Evolutionary conservation across 2,888 invertebrate genomes (phyloP).

Genomic region (Ormyrus nitidulus): DNA sequence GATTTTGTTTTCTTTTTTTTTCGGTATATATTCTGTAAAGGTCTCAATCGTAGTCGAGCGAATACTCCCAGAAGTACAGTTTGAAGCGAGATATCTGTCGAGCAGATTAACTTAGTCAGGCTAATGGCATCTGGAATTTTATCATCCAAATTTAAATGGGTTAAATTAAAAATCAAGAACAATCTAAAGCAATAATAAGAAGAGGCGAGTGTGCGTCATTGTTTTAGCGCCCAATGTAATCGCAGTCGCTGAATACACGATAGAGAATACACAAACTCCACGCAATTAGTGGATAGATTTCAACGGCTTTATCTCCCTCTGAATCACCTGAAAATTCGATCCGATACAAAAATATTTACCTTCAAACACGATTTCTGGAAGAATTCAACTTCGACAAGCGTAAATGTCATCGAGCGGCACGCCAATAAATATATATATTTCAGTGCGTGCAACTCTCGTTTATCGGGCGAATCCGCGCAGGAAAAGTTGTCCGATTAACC

Average conservation of each 20-base stretch:
- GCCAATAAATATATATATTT: too few species aligned
- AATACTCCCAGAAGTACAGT: too few species aligned
- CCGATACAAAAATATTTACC: not conserved
- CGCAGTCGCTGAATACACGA: not conserved
- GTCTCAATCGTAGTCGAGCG: too few species aligned
- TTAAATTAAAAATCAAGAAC: slow-evolving; percentile 35
- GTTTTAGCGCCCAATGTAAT: not conserved
- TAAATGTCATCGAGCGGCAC: too few species aligned
- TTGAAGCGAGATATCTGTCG: too few species aligned
- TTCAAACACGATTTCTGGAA: too few species aligned
- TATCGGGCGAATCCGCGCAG: too few species aligned
- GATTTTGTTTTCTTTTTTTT: too few species aligned
- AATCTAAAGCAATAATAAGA: slow-evolving; percentile 19
- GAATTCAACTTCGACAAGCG: too few species aligned
- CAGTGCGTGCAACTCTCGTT: too few species aligned
- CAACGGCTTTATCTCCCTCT: slow-evolving; percentile 22
- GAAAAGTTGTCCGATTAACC: not conserved
- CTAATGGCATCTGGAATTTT: not conserved
- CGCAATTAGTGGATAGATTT: not conserved
- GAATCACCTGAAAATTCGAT: slow-evolving; percentile 25
- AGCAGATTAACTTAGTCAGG: too few species aligned
- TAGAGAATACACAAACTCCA: not conserved
- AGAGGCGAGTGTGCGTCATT: slow-evolving; percentile 2
- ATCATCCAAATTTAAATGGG: not conserved
- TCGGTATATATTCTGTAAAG: too few species aligned